Evolutionary conservation across 2,888 invertebrate genomes (phyloP).

Genomic region (Drosophila ezoana): DNA sequence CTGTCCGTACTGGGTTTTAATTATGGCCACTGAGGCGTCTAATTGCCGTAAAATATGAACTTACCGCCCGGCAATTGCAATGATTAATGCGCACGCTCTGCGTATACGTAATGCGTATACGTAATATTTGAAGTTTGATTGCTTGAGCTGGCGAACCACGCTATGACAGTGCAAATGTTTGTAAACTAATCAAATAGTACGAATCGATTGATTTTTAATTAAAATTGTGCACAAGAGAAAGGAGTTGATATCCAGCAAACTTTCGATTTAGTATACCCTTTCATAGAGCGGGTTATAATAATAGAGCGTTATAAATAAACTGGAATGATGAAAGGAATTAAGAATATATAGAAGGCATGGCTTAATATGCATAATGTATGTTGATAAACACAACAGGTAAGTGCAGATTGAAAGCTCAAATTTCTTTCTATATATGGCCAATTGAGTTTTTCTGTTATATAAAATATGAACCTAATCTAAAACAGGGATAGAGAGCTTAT

Average conservation of each 20-base stretch:
- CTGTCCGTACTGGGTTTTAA: slow-evolving; percentile 32
- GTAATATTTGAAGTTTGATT: slow-evolving; percentile 10
- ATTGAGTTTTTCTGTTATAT: too few relatives aligned
- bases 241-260: not conserved
- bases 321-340: too few relatives aligned
- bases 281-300: too few relatives aligned
- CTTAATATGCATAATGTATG: too few relatives aligned
- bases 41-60: slow-evolving; percentile 63
- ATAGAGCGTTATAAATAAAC: too few relatives aligned
- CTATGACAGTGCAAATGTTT: slow-evolving; percentile 7
- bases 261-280: not conserved
- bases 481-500: too few relatives aligned
- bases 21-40: slow-evolving; percentile 43
- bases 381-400: too few relatives aligned
- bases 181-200: slow-evolving; percentile 9
- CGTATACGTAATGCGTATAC: slow-evolving; percentile 32
- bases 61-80: slow-evolving; percentile 14
- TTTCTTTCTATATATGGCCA: too few relatives aligned
- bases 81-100: slow-evolving; percentile 39
- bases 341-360: too few relatives aligned
- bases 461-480: too few relatives aligned
- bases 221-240: slow-evolving; percentile 1
- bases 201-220: slow-evolving; percentile 47
- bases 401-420: too few relatives aligned
- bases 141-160: slow-evolving; percentile 8